Conservation (phyloP, 2,888 invertebrate species). For the Crematogaster levior region DNA sequence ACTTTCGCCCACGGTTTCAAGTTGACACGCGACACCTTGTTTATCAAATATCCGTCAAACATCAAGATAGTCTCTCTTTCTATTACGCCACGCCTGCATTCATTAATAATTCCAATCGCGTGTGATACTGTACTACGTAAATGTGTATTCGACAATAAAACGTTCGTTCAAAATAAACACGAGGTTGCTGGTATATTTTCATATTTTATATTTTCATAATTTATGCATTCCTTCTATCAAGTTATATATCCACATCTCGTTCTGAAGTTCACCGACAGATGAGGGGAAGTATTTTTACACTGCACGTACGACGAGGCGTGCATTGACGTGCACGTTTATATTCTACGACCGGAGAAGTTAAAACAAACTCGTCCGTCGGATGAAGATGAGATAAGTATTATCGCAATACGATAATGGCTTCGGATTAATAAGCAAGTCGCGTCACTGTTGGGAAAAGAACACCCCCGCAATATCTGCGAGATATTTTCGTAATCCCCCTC, state of each 20-base stretch:
- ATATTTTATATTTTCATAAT: neutral
- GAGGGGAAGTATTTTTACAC: conserved; percentile 35
- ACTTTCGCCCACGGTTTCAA: neutral
- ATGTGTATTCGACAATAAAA: neutral
- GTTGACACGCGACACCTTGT: neutral
- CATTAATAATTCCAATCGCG: neutral
- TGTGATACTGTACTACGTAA: neutral
- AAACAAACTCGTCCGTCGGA: neutral
- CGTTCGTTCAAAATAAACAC: neutral
- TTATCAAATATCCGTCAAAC: conserved; percentile 4
- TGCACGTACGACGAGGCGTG: conserved; percentile 9
- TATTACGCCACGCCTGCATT: neutral
- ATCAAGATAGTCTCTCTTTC: neutral
- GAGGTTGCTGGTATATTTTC: neutral
- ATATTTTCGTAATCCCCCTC: neutral
- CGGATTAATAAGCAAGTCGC: neutral
- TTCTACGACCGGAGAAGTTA: conserved; percentile 9
- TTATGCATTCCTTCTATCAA: neutral
- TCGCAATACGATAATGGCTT: conserved; percentile 10
- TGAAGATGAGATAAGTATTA: neutral
- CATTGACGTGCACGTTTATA: conserved; percentile 30
- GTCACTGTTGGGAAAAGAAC: neutral
- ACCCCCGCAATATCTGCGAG: neutral
- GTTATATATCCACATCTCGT: no score
- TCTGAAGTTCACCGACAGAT: conserved; percentile 13